A percentile compares a stretch with the other conserved stretches of the same genome.
phyloP scores from a whole-genome alignment of 1,140 invertebrate species.

The Drosophila nannoptera region DNA sequence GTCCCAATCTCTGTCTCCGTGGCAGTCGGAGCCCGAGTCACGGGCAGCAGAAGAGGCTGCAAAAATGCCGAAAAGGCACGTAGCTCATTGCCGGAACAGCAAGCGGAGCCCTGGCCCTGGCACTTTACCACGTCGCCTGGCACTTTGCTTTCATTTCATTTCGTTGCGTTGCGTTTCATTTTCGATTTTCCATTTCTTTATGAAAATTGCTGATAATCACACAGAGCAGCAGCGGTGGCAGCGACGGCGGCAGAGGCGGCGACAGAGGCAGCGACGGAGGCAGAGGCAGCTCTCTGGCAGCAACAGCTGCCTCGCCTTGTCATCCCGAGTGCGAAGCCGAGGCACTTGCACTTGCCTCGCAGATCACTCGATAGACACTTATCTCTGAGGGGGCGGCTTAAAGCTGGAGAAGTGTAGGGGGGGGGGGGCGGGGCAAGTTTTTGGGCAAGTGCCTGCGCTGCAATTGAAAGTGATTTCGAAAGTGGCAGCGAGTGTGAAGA shows the following conservation, averaged over 20 bases:
- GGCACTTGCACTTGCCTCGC: conserved; percentile 53
- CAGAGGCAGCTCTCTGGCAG: conserved; percentile 2
- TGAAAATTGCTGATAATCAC: conserved; percentile 74
- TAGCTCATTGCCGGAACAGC: conserved; percentile 65
- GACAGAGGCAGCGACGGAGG: too few relatives aligned
- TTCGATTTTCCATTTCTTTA: conserved; percentile 73
- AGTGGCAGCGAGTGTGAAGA: conserved; percentile 26
- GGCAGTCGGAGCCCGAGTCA: neutral
- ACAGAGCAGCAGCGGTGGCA: conserved; percentile 26
- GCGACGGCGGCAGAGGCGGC: neutral
- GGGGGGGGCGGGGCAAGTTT: neutral
- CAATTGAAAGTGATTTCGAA: conserved; percentile 20
- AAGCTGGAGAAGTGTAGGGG: neutral
- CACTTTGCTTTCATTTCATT: conserved; percentile 71
- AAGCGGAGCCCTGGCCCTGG: conserved; percentile 52
- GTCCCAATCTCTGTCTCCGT: too few relatives aligned
- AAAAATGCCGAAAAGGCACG: conserved; percentile 73
- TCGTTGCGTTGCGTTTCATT: conserved; percentile 38
- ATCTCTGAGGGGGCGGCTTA: conserved; percentile 15
- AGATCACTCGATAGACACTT: conserved; percentile 56
- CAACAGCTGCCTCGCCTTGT: conserved; percentile 19
- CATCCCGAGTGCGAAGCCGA: conserved; percentile 58
- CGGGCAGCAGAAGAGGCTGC: conserved; percentile 58
- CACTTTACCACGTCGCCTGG: conserved; percentile 72
- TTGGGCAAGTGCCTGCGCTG: conserved; percentile 10